Evolutionary conservation across 1,140 invertebrate species (phyloP).

Genomic region (Caenorhabditis brenneri): DNA sequence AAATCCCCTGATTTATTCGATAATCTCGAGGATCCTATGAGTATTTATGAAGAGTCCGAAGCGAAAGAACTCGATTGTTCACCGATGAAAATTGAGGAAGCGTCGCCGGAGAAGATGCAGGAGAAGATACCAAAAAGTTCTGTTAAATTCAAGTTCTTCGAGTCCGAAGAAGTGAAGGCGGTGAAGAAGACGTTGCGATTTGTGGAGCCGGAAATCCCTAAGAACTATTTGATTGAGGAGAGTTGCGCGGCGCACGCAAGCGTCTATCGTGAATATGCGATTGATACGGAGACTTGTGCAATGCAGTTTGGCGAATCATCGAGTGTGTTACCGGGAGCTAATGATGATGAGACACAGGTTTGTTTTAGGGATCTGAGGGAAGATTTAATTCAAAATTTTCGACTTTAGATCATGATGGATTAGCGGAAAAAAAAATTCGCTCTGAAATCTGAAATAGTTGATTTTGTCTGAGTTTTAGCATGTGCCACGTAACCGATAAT

Average conservation of each 20-base stretch:
- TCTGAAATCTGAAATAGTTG: too few species aligned
- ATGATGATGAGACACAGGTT: neutral
- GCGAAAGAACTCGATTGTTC: neutral
- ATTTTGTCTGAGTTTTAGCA: too few species aligned
- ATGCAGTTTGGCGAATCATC: too few species aligned
- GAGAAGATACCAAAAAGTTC: too few species aligned
- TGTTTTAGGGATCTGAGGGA: too few species aligned
- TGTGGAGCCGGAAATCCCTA: neutral
- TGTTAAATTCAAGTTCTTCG: neutral
- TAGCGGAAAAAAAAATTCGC: too few species aligned
- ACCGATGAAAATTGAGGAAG: neutral
- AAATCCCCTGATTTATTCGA: neutral
- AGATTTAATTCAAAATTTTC: too few species aligned
- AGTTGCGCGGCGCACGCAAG: neutral
- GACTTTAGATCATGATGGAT: too few species aligned
- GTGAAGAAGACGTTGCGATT: neutral
- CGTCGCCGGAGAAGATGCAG: neutral
- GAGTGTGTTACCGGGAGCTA: neutral
- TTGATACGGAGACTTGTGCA: constrained; percentile 12
- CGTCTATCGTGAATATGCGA: constrained; percentile 7
- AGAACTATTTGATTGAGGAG: neutral
- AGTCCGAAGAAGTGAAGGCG: neutral
- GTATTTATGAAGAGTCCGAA: constrained; percentile 17
- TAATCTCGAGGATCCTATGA: constrained; percentile 11
- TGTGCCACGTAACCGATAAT: too few species aligned